Evolutionary conservation across 2,113 vertebrate species (phyloP).

Genomic region (Anser brachyrhynchus): DNA sequence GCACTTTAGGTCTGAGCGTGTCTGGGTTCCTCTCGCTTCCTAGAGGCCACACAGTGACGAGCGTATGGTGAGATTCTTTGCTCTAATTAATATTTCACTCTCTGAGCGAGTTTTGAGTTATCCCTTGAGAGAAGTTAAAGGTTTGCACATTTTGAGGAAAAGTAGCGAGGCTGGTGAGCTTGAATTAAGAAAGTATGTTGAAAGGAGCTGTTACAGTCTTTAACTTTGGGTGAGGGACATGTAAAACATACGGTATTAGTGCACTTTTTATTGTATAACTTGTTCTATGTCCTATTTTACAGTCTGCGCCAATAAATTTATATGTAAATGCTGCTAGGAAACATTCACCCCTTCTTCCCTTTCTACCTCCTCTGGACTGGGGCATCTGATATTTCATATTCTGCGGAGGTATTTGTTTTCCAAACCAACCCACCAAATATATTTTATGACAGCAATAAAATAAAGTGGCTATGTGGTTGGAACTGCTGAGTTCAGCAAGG

Average conservation of each 20-base stretch:
- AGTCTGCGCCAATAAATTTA: slow-evolving; percentile 11
- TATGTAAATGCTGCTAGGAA: background rate
- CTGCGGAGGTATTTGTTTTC: background rate
- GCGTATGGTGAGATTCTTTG: background rate
- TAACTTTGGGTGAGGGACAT: background rate
- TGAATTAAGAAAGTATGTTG: slow-evolving; percentile 21
- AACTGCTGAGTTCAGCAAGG: slow-evolving; percentile 28
- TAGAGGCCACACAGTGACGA: slow-evolving; percentile 23
- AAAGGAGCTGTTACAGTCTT: slow-evolving; percentile 41
- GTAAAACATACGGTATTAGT: background rate
- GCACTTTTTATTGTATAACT: background rate
- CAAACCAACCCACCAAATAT: slow-evolving; percentile 23
- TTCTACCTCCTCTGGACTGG: background rate
- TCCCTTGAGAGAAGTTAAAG: slow-evolving; percentile 48
- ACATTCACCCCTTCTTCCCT: background rate
- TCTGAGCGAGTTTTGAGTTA: background rate
- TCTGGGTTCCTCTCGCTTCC: slow-evolving; percentile 16
- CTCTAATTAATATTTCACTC: slow-evolving; percentile 56
- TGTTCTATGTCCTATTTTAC: slow-evolving; percentile 12
- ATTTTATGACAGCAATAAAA: slow-evolving; percentile 42
- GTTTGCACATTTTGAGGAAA: slow-evolving; percentile 24
- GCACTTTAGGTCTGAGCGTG: slow-evolving; percentile 8
- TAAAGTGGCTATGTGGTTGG: background rate
- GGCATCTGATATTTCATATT: slow-evolving; percentile 7
- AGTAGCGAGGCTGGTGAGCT: background rate